Evolutionary conservation across 2,113 vertebrate genomes (phyloP).

Genomic region (Camarhynchus parvulus): DNA sequence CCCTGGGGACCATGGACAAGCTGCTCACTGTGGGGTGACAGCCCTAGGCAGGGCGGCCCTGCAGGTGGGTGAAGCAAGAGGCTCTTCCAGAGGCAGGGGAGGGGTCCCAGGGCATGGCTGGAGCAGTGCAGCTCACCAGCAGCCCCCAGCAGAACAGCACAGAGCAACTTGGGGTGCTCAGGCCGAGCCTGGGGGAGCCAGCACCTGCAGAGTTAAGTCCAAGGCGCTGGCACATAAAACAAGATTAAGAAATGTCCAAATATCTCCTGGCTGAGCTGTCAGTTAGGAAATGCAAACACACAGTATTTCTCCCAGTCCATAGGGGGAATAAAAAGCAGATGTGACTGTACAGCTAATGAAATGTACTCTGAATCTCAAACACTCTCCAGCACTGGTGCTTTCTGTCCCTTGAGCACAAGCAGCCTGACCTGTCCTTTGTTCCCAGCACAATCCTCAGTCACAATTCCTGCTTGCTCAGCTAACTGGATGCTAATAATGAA

Average conservation of each 20-base stretch:
- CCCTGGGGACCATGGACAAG: rapidly evolving
- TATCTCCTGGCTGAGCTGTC: not conserved
- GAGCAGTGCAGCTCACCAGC: not conserved
- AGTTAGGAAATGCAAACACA: not conserved
- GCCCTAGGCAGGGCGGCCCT: not conserved
- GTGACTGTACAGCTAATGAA: not conserved
- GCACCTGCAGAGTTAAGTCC: not conserved
- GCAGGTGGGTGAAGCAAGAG: not conserved
- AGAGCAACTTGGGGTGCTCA: not conserved
- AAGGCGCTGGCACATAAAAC: not conserved
- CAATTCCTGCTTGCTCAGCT: not conserved
- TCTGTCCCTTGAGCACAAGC: not conserved
- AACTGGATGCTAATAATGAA: not conserved
- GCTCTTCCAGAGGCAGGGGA: not conserved
- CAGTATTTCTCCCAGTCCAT: not conserved
- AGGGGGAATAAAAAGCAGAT: not conserved
- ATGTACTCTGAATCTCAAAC: not conserved
- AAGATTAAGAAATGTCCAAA: not conserved
- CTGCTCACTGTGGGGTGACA: rapidly evolving
- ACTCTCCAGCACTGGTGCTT: not conserved
- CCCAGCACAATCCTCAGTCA: not conserved
- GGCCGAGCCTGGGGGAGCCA: not conserved
- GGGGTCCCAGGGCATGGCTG: not conserved
- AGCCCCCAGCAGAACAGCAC: not conserved
- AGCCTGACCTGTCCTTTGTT: not conserved